phyloP scores from a whole-genome alignment of 1,140 invertebrate species.

The Papilio xuthus region DNA sequence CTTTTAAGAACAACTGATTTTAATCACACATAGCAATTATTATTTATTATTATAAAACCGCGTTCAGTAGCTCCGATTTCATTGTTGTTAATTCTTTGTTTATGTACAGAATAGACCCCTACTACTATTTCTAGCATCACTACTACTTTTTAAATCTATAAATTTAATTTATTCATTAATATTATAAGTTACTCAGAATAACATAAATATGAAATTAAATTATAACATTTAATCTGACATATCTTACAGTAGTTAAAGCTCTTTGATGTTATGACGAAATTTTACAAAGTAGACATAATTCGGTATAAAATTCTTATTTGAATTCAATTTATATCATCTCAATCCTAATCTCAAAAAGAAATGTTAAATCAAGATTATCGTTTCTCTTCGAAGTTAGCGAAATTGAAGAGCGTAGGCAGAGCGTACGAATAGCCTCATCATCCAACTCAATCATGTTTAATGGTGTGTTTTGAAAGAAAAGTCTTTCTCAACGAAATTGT shows the following conservation, averaged over 20 bases:
- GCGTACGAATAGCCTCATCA: slow-evolving; percentile 23
- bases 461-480: slow-evolving; percentile 18
- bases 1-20: no score
- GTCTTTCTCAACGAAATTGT: slow-evolving; percentile 9
- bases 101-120: no score
- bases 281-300: not conserved
- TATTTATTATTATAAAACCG: no score
- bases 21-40: no score
- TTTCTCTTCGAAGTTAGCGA: slow-evolving; percentile 22
- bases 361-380: slow-evolving; percentile 31
- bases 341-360: slow-evolving; percentile 32
- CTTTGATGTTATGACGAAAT: slow-evolving; percentile 7
- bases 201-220: no score
- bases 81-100: no score
- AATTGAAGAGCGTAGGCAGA: slow-evolving; percentile 24
- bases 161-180: no score
- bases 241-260: not conserved
- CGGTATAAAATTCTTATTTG: slow-evolving; percentile 12
- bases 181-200: no score
- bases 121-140: no score
- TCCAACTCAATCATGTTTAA: slow-evolving; percentile 28
- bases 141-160: no score
- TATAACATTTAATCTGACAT: not conserved
- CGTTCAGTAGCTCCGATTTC: no score
- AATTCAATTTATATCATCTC: slow-evolving; percentile 30